phyloP scores from a whole-genome alignment of 2,113 vertebrate species.

The Ciconia maguari region DNA sequence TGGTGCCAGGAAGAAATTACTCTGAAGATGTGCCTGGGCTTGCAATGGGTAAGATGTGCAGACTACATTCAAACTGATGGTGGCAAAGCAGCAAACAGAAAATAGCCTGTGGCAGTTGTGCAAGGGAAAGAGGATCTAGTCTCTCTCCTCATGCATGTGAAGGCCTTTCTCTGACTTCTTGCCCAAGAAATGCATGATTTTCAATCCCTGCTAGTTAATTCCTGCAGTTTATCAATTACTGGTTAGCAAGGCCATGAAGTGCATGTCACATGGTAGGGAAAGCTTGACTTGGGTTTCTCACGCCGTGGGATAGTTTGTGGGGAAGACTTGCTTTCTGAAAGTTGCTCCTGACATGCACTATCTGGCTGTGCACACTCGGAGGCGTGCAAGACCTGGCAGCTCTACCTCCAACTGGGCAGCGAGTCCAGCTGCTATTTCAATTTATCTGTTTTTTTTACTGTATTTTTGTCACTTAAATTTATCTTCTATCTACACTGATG shows the following conservation, averaged over 20 bases:
- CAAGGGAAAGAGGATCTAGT: background rate
- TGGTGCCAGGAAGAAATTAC: background rate
- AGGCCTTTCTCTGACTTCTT: background rate
- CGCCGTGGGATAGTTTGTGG: background rate
- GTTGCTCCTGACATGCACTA: background rate
- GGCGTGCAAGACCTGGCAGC: background rate
- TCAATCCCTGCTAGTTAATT: background rate
- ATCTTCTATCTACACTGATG: background rate
- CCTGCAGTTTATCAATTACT: background rate
- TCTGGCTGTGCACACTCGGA: background rate
- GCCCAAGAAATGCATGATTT: background rate
- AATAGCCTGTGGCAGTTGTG: background rate
- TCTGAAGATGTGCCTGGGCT: background rate
- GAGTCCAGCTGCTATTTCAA: background rate
- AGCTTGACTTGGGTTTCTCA: background rate
- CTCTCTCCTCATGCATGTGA: background rate
- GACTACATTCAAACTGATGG: background rate
- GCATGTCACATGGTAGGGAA: background rate
- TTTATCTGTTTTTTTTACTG: background rate
- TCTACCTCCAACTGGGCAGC: background rate
- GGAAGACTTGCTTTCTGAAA: background rate
- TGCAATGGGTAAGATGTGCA: background rate
- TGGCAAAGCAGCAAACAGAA: background rate
- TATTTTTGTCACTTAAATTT: background rate
- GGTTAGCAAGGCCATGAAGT: background rate